Percentiles rank a stretch among this genome's conserved stretches.
Evolutionary conservation across 2,797 vertebrate species (phyloP).

Genomic region (Tolypeutes matacus): DNA sequence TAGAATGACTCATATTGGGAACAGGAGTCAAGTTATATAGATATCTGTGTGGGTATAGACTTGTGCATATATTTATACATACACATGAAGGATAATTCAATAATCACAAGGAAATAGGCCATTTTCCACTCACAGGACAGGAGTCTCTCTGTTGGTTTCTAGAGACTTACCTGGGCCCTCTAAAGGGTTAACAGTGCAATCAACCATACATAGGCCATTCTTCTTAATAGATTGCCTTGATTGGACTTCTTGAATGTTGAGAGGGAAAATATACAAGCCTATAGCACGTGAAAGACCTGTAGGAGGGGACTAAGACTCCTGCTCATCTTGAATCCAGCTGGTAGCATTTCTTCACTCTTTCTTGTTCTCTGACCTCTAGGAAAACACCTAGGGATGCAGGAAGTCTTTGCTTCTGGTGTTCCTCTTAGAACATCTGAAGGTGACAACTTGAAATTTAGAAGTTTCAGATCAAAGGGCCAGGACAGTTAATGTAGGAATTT

Average conservation of each 20-base stretch:
- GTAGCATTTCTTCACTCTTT: background rate
- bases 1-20: background rate
- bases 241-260: background rate
- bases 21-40: background rate
- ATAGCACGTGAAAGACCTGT: background rate
- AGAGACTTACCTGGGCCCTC: background rate
- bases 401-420: background rate
- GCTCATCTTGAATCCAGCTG: background rate
- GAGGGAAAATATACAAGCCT: background rate
- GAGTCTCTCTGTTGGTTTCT: conserved; percentile 10
- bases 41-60: no score
- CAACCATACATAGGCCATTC: background rate
- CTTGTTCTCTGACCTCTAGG: background rate
- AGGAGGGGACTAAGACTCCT: background rate
- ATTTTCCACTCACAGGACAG: background rate
- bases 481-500: background rate
- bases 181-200: background rate
- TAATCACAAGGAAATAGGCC: background rate
- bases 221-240: background rate
- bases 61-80: background rate
- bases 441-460: background rate
- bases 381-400: background rate
- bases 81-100: background rate
- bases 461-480: background rate
- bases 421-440: background rate